phyloP scores from a whole-genome alignment of 2,113 vertebrate species.

The Mugil cephalus region DNA sequence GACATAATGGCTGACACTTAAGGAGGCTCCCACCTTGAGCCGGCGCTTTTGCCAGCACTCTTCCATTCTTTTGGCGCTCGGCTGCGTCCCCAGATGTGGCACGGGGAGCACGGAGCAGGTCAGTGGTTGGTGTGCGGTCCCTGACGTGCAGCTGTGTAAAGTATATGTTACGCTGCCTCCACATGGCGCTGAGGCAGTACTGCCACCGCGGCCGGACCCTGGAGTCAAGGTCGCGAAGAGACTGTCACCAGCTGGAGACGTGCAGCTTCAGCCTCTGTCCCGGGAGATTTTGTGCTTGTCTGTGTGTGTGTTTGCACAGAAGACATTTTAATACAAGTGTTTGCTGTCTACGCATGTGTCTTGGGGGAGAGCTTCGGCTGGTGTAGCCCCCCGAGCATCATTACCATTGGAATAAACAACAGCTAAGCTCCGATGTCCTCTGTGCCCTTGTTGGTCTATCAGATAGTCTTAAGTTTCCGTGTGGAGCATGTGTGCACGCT shows the following conservation, averaged over 20 bases:
- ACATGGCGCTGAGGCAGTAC: constrained; percentile 59
- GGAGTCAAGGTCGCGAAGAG: constrained; percentile 66
- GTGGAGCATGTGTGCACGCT: not conserved
- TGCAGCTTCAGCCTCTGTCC: constrained; percentile 16
- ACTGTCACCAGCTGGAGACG: constrained; percentile 45
- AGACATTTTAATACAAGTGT: constrained; percentile 35
- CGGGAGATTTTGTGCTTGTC: constrained; percentile 16
- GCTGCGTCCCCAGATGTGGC: constrained; percentile 29
- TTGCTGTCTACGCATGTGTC: constrained; percentile 47
- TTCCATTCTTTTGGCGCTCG: constrained; percentile 20
- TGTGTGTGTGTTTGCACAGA: constrained; percentile 37
- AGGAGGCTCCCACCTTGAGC: not conserved
- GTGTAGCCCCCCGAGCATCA: constrained; percentile 65
- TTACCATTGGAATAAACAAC: constrained; percentile 76
- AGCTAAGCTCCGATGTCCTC: constrained; percentile 73
- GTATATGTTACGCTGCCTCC: constrained; percentile 55
- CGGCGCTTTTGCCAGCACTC: constrained; percentile 6
- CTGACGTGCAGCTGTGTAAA: constrained; percentile 24
- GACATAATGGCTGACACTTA: not conserved
- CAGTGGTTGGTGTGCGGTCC: not conserved
- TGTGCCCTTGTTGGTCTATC: constrained; percentile 67
- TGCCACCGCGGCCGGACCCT: constrained; percentile 54
- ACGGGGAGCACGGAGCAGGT: not conserved
- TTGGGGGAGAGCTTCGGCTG: constrained; percentile 43
- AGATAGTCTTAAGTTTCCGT: constrained; percentile 58